Percentiles rank a stretch among this genome's conserved stretches.
These are phyloP conservation scores for Callyntrura sp. DNA, from an alignment of 2,888 invertebrate species.

Conservation along the genomic window DNA sequence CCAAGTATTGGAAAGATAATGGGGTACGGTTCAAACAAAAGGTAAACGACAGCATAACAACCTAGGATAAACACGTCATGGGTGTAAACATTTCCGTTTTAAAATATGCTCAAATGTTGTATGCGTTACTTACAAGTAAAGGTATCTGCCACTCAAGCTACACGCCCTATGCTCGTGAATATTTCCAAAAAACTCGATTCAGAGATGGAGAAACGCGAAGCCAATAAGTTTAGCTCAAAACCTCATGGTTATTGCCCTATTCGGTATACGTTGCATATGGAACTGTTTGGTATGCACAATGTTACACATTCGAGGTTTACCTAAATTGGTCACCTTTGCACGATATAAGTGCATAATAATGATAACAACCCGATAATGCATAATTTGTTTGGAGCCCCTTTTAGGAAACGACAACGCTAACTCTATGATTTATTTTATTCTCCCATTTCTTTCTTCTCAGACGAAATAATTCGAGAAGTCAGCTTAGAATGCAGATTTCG, in stretches of 20 bases:
- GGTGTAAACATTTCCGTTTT: no score
- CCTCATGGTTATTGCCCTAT: constrained; percentile 68
- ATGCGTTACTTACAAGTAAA: neutral
- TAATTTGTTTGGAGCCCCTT: no score
- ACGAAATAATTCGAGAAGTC: constrained; percentile 73
- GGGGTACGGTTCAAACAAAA: constrained; percentile 68
- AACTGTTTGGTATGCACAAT: constrained; percentile 69
- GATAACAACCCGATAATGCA: no score
- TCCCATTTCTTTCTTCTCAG: no score
- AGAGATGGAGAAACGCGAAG: constrained; percentile 59
- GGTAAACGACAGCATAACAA: constrained; percentile 27
- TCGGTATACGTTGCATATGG: constrained; percentile 73
- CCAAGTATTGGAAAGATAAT: constrained; percentile 71
- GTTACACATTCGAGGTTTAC: no score
- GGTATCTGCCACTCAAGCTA: constrained; percentile 67
- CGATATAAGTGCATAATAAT: no score
- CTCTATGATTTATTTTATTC: no score
- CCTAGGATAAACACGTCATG: no score
- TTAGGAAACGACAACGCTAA: no score
- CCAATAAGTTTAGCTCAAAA: constrained; percentile 54
- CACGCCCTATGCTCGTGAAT: constrained; percentile 46
- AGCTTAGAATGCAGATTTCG: constrained; percentile 58
- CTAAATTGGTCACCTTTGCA: no score
- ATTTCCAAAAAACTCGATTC: constrained; percentile 62
- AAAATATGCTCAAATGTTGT: neutral